phyloP scores from a whole-genome alignment of 2,888 invertebrate genomes.

The Scaeva pyrastri region DNA sequence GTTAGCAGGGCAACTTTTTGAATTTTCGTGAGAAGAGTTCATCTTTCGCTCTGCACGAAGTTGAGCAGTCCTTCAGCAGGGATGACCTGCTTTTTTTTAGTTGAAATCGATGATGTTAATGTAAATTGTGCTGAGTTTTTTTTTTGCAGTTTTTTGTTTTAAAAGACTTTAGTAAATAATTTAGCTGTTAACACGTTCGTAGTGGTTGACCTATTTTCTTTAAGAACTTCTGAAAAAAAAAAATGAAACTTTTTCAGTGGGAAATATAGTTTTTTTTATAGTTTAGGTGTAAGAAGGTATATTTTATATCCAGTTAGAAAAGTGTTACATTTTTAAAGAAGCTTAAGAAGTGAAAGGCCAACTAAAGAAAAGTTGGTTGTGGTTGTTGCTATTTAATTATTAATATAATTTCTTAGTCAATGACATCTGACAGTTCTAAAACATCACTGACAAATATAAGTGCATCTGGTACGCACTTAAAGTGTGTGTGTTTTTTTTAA shows the following conservation, averaged over 20 bases:
- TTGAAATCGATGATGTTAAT: conserved; percentile 29
- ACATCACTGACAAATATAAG: too few relatives aligned
- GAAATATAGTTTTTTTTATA: neutral
- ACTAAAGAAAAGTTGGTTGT: too few relatives aligned
- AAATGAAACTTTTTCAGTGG: neutral
- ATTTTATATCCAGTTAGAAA: too few relatives aligned
- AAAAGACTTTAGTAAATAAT: conserved; percentile 12
- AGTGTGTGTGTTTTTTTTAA: too few relatives aligned
- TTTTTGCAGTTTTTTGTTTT: neutral
- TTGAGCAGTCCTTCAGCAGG: neutral
- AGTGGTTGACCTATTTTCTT: conserved; percentile 13
- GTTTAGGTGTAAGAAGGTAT: too few relatives aligned
- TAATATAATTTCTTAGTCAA: too few relatives aligned
- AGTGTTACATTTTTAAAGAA: too few relatives aligned
- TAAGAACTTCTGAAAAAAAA: neutral
- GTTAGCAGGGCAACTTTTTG: neutral
- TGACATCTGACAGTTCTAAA: too few relatives aligned
- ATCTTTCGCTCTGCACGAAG: conserved; percentile 14
- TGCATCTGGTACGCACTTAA: too few relatives aligned
- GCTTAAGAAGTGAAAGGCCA: too few relatives aligned
- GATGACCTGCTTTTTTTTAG: conserved; percentile 21
- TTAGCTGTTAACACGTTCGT: conserved; percentile 24
- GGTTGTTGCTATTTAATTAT: too few relatives aligned
- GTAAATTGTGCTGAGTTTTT: neutral
- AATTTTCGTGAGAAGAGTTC: conserved; percentile 21